Base-by-base conservation (phyloP, 2,888 invertebrate genomes). In the Eristalinus sepulchralis region DNA sequence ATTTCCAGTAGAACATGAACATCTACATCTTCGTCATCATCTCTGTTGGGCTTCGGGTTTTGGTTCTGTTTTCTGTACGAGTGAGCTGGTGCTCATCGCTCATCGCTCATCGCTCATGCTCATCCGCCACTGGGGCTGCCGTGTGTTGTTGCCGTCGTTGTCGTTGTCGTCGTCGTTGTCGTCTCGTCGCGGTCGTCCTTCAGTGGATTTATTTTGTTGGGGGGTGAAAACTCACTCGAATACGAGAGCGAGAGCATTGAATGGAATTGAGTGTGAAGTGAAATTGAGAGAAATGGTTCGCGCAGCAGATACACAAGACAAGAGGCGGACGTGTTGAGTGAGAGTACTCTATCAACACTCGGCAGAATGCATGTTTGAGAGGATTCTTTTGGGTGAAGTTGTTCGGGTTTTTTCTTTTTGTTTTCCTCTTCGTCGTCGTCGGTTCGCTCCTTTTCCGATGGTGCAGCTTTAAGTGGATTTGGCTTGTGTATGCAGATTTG, bases 1-100 rank as follows among this genome's bases (percentile, higher is more conserved):
- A 82, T 86, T 82, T 86, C 83, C 86, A 85, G 85, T 87, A 89
- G 89, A 89, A 90, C 89, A 88, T 89, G 87, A 82, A 89, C 88
- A 57, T 88, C 88, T 88, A 89, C 89, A 88, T 86, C 89, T 88
- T 88, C 88, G 72, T 88, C 88, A 88, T 86, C 83, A 71, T 88
- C 85, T 83, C 82, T 85, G 73, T 71, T 82, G 78, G n/a, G 62
- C 36, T 64, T 53, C 68, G 68, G 70, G 11, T 81, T 81, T 47
- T 22, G 84, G 76, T 80, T 83, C 87, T 89, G 88, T 89, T 88
- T 75, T 17, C 73, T 72, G 72, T 60, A 47, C 55, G 27, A 63
- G 71, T 79, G 71, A 59, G 64, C 62, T 55, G 71, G 76, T 77
- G 76, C 85, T 82, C 85, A 86, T 78, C 77, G 84, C 68, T 81